A percentile compares a stretch with the other conserved stretches of the same genome.
Evolutionary conservation across 1,140 invertebrate genomes (phyloP).

Genomic region (Lepidurus arcticus): DNA sequence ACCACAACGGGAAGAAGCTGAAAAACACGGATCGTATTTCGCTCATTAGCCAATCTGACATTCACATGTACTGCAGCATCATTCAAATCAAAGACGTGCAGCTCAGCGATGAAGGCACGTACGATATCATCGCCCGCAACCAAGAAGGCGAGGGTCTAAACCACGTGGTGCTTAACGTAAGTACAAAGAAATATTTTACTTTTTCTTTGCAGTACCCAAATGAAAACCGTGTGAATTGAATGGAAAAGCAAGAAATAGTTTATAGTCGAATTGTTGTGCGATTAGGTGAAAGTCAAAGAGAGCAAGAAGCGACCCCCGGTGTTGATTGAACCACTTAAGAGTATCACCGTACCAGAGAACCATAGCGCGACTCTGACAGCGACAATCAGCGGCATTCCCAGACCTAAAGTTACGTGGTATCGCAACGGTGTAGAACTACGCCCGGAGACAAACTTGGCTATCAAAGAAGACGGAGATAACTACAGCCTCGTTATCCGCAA

Average conservation of each 20-base stretch:
- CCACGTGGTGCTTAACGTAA: slow-evolving; percentile 66
- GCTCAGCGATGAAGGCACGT: slow-evolving; percentile 69
- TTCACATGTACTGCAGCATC: slow-evolving; percentile 80
- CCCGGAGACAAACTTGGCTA: slow-evolving; percentile 42
- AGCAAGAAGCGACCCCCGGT: slow-evolving; percentile 64
- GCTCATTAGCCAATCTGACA: slow-evolving; percentile 71
- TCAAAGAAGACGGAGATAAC: slow-evolving; percentile 60
- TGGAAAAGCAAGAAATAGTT: neutral
- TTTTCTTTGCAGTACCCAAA: neutral
- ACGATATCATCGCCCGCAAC: slow-evolving; percentile 81
- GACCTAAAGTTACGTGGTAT: slow-evolving; percentile 70
- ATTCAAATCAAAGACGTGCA: slow-evolving; percentile 70
- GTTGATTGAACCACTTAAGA: slow-evolving; percentile 69
- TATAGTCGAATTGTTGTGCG: neutral
- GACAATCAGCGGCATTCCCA: slow-evolving; percentile 72
- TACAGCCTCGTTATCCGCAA: slow-evolving; percentile 59
- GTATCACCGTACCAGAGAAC: slow-evolving; percentile 65
- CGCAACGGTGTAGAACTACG: slow-evolving; percentile 66
- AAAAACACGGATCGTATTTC: slow-evolving; percentile 59
- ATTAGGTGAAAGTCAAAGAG: slow-evolving; percentile 35
- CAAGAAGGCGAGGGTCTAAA: slow-evolving; percentile 80
- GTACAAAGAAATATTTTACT: neutral
- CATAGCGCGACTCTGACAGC: slow-evolving; percentile 67
- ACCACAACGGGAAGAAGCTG: slow-evolving; percentile 64
- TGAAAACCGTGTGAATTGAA: neutral